These are phyloP conservation scores for Phylloscopus whistleri DNA, from an alignment of 2,113 vertebrate species.

Conservation along the genomic window DNA sequence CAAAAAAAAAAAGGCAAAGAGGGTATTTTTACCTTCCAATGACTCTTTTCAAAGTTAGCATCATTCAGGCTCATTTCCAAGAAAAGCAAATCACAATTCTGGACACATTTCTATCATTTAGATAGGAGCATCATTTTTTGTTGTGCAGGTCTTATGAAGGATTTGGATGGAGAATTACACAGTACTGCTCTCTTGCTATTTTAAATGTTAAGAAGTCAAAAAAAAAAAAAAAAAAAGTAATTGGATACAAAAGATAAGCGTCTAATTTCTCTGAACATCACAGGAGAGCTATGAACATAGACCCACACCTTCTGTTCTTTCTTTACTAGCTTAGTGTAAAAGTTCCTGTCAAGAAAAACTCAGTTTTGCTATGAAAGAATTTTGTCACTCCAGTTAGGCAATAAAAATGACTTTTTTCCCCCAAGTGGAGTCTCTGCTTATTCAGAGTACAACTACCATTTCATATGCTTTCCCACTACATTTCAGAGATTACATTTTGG, in stretches of 20 bases:
- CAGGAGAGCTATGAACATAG: background rate
- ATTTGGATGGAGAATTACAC: background rate
- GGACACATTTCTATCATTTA: background rate
- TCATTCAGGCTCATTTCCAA: background rate
- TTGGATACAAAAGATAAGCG: background rate
- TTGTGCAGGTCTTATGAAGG: background rate
- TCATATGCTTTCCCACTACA: background rate
- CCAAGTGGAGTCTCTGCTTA: background rate
- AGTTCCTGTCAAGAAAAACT: background rate
- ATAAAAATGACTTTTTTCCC: background rate
- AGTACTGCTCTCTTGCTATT: background rate
- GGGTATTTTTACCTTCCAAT: background rate
- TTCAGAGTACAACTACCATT: background rate
- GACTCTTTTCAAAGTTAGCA: background rate
- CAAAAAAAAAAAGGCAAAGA: background rate
- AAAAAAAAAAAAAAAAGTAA: background rate
- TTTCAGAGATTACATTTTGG: background rate
- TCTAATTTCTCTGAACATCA: background rate
- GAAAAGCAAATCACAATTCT: background rate
- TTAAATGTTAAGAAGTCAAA: background rate
- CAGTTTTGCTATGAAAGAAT: background rate
- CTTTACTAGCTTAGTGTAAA: background rate
- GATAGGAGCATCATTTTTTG: background rate
- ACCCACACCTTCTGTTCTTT: background rate
- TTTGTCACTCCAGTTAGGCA: background rate